These are phyloP conservation scores for Dipodomys stephensi DNA, from an alignment of 2,113 vertebrate species.

Conservation along the genomic window DNA sequence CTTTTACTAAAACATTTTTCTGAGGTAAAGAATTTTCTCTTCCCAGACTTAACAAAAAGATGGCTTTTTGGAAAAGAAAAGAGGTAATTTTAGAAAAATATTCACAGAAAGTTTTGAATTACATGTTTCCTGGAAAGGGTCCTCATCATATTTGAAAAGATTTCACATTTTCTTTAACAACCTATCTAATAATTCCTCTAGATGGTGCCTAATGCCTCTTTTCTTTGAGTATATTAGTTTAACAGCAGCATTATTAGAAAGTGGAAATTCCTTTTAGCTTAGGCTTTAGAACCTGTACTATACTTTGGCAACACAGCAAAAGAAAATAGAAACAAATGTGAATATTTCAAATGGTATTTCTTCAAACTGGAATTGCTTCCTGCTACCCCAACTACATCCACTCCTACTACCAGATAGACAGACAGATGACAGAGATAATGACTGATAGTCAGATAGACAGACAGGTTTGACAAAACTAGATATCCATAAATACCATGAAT, in stretches of 20 bases:
- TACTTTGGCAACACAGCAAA: conserved; percentile 3
- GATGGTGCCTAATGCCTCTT: neutral
- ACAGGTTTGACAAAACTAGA: conserved; percentile 22
- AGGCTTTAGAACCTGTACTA: conserved; percentile 35
- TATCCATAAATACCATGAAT: neutral
- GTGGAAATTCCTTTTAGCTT: conserved; percentile 25
- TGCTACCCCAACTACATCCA: neutral
- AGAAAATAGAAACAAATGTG: conserved; percentile 28
- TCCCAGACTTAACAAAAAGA: conserved; percentile 2
- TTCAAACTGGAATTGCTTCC: conserved; percentile 12
- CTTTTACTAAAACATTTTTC: conserved; percentile 15
- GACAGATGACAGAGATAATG: no score
- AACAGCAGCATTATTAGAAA: conserved; percentile 26
- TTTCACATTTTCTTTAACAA: conserved; percentile 54
- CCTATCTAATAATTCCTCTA: conserved; percentile 36
- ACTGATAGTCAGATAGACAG: neutral
- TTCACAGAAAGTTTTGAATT: conserved; percentile 48
- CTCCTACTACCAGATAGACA: neutral
- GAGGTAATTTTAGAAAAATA: conserved; percentile 45
- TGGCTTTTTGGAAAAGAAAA: neutral
- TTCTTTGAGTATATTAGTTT: neutral
- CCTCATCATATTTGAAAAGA: conserved; percentile 30
- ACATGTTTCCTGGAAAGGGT: conserved; percentile 50
- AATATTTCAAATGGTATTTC: conserved; percentile 9
- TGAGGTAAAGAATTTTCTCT: neutral